Evolutionary conservation across 1,140 invertebrate species (phyloP), one percentile per base, ranked within the genome.

Genomic region (Bombus picipes): DNA sequence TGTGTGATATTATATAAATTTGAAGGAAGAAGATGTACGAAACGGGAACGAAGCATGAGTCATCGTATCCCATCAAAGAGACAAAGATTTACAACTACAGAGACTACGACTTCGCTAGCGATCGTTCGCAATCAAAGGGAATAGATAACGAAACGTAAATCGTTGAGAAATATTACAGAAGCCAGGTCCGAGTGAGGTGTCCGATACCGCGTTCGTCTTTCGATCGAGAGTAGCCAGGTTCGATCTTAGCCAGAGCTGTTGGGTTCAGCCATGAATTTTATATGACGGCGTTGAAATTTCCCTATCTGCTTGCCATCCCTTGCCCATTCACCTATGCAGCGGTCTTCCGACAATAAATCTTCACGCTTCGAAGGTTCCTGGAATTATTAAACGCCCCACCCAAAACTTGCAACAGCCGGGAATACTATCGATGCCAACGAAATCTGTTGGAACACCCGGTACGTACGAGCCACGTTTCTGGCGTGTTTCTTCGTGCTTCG

Each of bases 401-500:
- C 13, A 28, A 13, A n/a, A 13, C 62, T n/a, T n/a, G n/a, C n/a
- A 65, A 13, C 25, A 59, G 25, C 57, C 47, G 6, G 47, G 1
- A 59, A 59, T 59, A 59, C 59, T 59, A 2, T 28, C 59, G 59
- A 62, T 62, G 22, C 57, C n/a, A 65, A n/a, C 47, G 47, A 53
- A 53, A 53, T 53, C 47, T 53, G 62, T n/a, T 22, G 18, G 8
- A 32, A n/a, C 22, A 70, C 66, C 66, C 39, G n/a, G 34, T 59
- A 37, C 22, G 34, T 22, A 18, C 22, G 13, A 76, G 32, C 57
- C 25, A 28, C 57, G 75, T 77, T 77, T 41, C 75, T 77, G 28
- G 76, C 34, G n/a, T 78, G 76, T 28, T 65, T 65, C 39, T 65
- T 65, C 57, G 57, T 22, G 76, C 59, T 65, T 32, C 37, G n/a